Percentiles rank a stretch among this genome's conserved stretches.
Conservation (phyloP, 1,140 invertebrate species). For the Drosophila sturtevanti region DNA sequence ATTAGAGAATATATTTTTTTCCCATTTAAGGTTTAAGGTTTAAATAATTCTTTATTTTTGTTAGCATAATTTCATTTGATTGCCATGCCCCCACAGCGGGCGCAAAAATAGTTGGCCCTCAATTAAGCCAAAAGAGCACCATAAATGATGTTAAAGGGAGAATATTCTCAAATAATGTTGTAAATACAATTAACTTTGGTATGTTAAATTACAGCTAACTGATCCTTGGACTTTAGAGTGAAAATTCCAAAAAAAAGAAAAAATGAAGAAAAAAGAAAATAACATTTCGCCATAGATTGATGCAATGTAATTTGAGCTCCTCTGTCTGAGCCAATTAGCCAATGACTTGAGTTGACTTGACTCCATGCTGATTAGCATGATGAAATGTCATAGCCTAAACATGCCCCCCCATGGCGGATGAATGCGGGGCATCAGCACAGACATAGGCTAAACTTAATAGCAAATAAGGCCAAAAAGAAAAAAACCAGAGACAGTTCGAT, state of each 20-base stretch:
- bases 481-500: neutral
- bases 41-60: conserved; percentile 1
- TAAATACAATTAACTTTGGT: neutral
- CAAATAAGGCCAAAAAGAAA: conserved; percentile 18
- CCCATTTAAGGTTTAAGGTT: too few relatives aligned
- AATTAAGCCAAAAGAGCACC: neutral
- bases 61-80: conserved; percentile 18
- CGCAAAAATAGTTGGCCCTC: neutral
- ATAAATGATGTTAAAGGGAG: neutral
- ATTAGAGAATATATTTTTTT: conserved; percentile 16
- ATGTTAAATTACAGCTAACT: neutral
- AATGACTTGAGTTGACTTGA: conserved; percentile 35
- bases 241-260: neutral
- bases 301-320: neutral
- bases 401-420: conserved; percentile 6
- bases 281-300: neutral
- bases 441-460: conserved; percentile 16
- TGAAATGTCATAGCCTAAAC: conserved; percentile 69
- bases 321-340: conserved; percentile 64
- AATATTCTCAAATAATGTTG: neutral
- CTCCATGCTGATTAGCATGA: conserved; percentile 76
- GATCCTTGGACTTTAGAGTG: neutral
- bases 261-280: neutral
- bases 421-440: conserved; percentile 16
- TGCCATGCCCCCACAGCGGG: neutral